Evolutionary conservation across 2,888 invertebrate genomes (phyloP), one percentile per base, ranked within the genome.

Genomic region (Enchytraeus crypticus): DNA sequence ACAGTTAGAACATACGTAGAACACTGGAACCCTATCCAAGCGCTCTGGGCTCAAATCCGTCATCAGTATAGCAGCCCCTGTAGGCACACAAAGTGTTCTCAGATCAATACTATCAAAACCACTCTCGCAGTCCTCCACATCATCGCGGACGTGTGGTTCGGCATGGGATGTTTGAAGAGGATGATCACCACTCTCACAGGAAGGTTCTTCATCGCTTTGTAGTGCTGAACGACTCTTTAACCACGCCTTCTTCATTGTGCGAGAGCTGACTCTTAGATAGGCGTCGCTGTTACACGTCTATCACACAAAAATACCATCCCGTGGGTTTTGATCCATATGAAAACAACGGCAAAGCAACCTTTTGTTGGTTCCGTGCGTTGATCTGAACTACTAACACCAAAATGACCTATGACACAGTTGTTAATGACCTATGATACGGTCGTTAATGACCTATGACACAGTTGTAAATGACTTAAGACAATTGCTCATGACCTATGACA

Each of bases 1-100:
- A 80, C 89, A 90, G 32, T 73, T 75, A 67, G 85, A 84, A 79
- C 90, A 90, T 34, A 88, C 79, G 69, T 85, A 84, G 73, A 86
- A 88, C 61, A 81, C 68, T 59, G 84, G 82, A 27, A 82, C 79
- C 59, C 80, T 77, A 46, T 75, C 71, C 69, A 81, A 69, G 56
- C 82, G 77, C 29, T 82, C 74, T 45, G 78, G 70, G 33, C 83
- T 78, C 66, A 85, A 74, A 71, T 81, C 75, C 55, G 82, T 80
- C 60, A 85, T 81, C 74, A 70, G 64, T 29, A 75, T 43, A 14
- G 63, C 49, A 14, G 68, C 70, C 8, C 67, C 63, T 27, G 51
- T 65, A 4, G 32, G 30, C 5, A 63, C 34, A 23, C 61, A 61
- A n/a, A 62, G 38, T 11, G 57, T 62, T 5, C 46, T 46, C 34